phyloP scores from a whole-genome alignment of 2,888 invertebrate genomes.

The Mesoligia furuncula region DNA sequence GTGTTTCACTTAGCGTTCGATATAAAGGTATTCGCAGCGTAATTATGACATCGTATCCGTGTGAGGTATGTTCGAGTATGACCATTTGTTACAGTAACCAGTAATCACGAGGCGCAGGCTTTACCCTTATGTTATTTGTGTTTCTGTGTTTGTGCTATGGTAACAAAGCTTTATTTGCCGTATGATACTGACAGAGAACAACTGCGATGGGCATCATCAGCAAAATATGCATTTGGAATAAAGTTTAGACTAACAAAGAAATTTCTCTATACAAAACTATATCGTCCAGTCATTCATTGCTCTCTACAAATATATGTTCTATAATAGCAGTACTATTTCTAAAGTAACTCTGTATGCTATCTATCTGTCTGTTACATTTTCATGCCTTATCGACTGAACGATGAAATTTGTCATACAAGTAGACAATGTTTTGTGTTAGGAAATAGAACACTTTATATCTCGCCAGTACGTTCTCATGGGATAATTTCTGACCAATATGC shows the following conservation, averaged over 20 bases:
- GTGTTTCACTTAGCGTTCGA: background rate
- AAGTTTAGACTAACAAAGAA: background rate
- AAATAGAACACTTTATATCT: background rate
- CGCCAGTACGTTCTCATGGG: background rate
- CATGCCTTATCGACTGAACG: background rate
- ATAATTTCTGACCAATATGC: background rate
- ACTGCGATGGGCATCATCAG: background rate
- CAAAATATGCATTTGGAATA: no score
- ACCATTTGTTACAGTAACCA: conserved; percentile 1
- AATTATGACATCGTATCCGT: background rate
- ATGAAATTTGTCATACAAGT: background rate
- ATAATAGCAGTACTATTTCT: background rate
- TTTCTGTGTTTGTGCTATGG: background rate
- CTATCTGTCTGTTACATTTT: no score
- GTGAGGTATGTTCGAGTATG: background rate
- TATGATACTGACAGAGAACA: background rate
- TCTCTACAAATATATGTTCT: no score
- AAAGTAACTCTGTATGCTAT: background rate
- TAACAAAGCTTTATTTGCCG: background rate
- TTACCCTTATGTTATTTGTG: background rate
- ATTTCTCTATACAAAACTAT: background rate
- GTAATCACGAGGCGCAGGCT: background rate
- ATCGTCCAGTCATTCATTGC: background rate
- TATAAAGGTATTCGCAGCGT: background rate
- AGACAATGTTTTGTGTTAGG: background rate